Base-by-base conservation (phyloP, 2,888 invertebrate genomes). In the Ennomos quercinarius region DNA sequence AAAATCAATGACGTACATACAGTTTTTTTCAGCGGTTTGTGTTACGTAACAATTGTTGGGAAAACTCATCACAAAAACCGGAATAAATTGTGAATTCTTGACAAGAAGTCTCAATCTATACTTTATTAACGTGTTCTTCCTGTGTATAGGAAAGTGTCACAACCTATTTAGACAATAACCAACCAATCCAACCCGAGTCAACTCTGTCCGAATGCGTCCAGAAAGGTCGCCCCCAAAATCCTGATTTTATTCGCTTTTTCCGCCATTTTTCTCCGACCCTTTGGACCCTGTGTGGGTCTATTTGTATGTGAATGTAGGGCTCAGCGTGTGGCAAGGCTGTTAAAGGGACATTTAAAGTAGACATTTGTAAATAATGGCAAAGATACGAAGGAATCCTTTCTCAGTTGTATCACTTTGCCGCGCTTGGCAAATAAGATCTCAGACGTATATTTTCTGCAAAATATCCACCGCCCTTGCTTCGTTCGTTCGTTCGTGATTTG, bases 281-380 rank as follows among this genome's bases (percentile, higher is more conserved):
- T 65, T 60, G 63, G 64, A 56, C 62, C 66, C 60, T 61, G 62
- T 58, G 49, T 49, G 55, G 60, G 71, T 69, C 64, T 69, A 69
- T 71, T 70, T 71, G 70, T 68, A 63, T 71, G 67, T 60, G 69
- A 68, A 70, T 68, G 63, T 67, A 61, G 64, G 70, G 72, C 70
- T 67, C 54, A 63, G 60, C 46, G 47, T 61, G 60, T 51, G 65
- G 65, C 64, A 66, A 55, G 63, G 56, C 66, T 69, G 64, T 68
- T 74, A 71, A 73, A 74, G 70, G 68, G 71, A 61, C 73, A 71
- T 76, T 73, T 72, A 67, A 74, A 74, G 61, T 68, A 57, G 67
- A 60, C 66, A 62, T 66, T 57, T 64, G 69, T 76, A 76, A 77
- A 78, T 78, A 80, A 77, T 69, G 73, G 65, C 49, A 17, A 38